Base-by-base conservation (phyloP, 1,140 invertebrate species). In the Periplaneta americana region DNA sequence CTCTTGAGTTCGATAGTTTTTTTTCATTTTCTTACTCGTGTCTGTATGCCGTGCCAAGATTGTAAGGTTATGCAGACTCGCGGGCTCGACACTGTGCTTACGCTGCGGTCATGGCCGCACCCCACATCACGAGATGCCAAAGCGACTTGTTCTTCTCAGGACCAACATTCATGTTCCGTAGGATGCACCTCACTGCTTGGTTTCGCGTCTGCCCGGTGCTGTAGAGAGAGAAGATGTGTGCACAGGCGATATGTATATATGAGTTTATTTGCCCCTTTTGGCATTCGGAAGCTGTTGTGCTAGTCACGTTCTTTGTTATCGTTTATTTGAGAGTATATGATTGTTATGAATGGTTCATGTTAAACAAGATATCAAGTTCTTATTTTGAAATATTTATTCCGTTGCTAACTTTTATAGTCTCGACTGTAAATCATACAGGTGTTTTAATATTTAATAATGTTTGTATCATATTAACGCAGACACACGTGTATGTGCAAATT, bases 71-170 rank as follows among this genome's bases (percentile, higher is more conserved):
- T 9, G 11, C 6, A 48, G 4, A 48, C 17, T 48, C 17, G n/a
- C 6, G 39, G 17, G 15, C 17, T 15, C n/a, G 39, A 22, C 39
- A n/a, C n/a, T n/a, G n/a, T n/a, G n/a, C n/a, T n/a, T n/a, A n/a
- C n/a, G n/a, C 15, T 15, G 15, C 17, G 4, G 39, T 48, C 17
- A 18, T 15, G 17, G 15, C 39, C 17, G n/a, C 17, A 48, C 6
- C 17, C n/a, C n/a, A 48, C 39, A 17, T 79, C 78, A 79, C 48
- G 15, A 80, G 32, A 80, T 34, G 48, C 79, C 79, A 74, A 80
- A 80, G 79, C 79, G 57, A 66, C 17, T 57, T 37, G 66, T 80
- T 34, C 17, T 31, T 80, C 79, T 80, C 79, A 80, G 79, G 79
- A 74, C 79, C 79, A 34, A 80, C 33, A n/a, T 80, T 80, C 34